These are phyloP conservation scores for Hapalemur alaotrensis DNA, from an alignment of 2,797 vertebrate species.

Conservation along the genomic window DNA sequence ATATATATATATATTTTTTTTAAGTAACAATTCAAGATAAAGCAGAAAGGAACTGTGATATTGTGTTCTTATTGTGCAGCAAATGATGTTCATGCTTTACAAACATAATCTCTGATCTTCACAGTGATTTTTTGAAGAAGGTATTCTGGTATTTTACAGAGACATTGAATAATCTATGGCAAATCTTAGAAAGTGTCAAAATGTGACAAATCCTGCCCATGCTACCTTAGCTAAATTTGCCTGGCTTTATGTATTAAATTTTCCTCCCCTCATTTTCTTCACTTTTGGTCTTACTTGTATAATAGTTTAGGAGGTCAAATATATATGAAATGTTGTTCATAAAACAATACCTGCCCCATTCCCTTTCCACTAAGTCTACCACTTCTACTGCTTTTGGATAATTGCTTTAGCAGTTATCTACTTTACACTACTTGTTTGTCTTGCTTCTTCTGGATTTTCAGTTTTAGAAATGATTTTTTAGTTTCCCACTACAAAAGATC, in stretches of 20 bases:
- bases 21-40: not conserved
- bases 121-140: not conserved
- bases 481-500: not conserved
- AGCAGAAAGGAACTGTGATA: not conserved
- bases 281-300: not conserved
- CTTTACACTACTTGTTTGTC: not conserved
- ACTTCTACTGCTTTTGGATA: not conserved
- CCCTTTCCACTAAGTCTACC: not conserved
- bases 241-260: not conserved
- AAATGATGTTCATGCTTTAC: not conserved
- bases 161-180: not conserved
- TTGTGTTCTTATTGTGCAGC: not conserved
- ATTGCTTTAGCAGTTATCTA: not conserved
- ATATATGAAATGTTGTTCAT: not conserved
- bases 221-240: not conserved
- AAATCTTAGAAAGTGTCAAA: not conserved
- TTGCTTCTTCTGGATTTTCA: not conserved
- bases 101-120: not conserved
- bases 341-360: not conserved
- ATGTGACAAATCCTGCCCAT: not conserved
- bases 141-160: not conserved
- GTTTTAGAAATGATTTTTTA: constrained; percentile 1
- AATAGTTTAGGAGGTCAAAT: not conserved
- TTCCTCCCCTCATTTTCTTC: not conserved
- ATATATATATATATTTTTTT: too few species aligned